Conservation (phyloP, 2,888 invertebrate species). For the Drosophila prostipennis region DNA sequence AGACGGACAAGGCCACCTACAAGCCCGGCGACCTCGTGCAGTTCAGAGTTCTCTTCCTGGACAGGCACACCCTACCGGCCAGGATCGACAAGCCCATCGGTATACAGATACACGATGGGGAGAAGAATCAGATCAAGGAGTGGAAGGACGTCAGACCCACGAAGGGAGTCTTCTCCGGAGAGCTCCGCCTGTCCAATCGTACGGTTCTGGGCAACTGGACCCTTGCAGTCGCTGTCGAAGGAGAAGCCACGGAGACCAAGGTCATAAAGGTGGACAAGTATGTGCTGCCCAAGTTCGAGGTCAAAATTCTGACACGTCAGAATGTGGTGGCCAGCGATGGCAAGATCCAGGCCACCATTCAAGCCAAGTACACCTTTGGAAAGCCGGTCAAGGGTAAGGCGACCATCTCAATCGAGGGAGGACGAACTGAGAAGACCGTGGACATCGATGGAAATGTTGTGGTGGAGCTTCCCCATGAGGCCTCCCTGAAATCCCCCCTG, state of each 20-base stretch:
- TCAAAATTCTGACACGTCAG: conserved; percentile 91
- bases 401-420: conserved; percentile 84
- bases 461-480: conserved; percentile 89
- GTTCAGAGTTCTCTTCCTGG: conserved; percentile 90
- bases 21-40: conserved; percentile 93
- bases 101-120: conserved; percentile 86
- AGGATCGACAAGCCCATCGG: conserved; percentile 74
- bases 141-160: conserved; percentile 89
- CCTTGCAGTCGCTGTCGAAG: conserved; percentile 88
- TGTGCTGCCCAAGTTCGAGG: conserved; percentile 96
- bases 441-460: conserved; percentile 87
- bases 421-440: conserved; percentile 87
- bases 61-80: conserved; percentile 89
- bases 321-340: conserved; percentile 93
- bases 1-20: conserved; percentile 96
- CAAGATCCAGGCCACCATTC: conserved; percentile 90
- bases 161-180: conserved; percentile 90
- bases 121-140: conserved; percentile 92
- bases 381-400: conserved; percentile 94
- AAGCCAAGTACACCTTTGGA: conserved; percentile 94
- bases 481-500: conserved; percentile 81
- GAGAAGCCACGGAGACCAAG: conserved; percentile 50
- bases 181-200: conserved; percentile 90
- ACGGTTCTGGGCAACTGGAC: conserved; percentile 96
- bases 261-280: conserved; percentile 92